Conservation (phyloP, 2,113 vertebrate genomes). For the Capreolus pygargus region DNA sequence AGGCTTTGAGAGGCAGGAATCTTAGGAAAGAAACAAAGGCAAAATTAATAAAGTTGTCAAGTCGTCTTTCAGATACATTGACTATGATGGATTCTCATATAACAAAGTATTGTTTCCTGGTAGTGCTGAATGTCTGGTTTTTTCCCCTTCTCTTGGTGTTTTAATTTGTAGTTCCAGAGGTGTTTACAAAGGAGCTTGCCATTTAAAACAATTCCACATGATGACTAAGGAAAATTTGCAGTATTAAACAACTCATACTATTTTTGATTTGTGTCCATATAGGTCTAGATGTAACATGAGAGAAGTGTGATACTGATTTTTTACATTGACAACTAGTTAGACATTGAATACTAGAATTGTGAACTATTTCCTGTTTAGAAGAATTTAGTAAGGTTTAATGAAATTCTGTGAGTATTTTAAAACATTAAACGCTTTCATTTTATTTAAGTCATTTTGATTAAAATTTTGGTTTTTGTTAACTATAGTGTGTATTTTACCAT, state of each 20-base stretch:
- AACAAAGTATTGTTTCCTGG: background rate
- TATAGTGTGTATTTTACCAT: background rate
- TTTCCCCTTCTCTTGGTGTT: background rate
- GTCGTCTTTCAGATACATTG: background rate
- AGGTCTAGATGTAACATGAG: background rate
- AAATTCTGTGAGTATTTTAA: background rate
- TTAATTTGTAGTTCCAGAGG: background rate
- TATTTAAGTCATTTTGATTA: background rate
- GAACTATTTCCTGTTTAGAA: background rate
- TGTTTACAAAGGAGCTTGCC: background rate
- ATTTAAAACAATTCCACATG: background rate
- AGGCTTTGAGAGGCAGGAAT: background rate
- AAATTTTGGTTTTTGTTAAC: background rate
- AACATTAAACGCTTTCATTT: background rate
- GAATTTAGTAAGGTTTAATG: background rate
- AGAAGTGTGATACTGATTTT: background rate
- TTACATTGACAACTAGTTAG: background rate
- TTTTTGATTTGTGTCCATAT: background rate
- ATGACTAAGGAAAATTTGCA: background rate
- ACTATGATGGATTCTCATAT: background rate
- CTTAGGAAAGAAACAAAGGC: background rate
- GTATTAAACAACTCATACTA: background rate
- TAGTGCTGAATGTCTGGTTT: background rate
- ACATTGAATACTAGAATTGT: background rate
- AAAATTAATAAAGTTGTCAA: background rate